Percentiles rank a stretch among this genome's conserved stretches.
Evolutionary conservation across 1,140 invertebrate genomes (phyloP).

Genomic region (Choristoneura fumiferana): DNA sequence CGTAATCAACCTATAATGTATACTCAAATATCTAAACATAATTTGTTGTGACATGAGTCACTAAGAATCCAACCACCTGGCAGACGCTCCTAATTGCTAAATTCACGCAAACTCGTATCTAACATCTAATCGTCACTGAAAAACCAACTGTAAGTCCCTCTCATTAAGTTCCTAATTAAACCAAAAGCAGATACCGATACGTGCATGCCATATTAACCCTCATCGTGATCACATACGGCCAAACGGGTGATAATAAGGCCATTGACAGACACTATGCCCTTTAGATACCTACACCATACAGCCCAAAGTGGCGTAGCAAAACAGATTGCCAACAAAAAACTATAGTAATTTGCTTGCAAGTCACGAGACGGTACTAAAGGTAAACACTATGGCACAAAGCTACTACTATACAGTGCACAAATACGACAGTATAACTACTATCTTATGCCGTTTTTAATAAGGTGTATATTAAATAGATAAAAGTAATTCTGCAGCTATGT

Average conservation of each 20-base stretch:
- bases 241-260: neutral
- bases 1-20: too few relatives aligned
- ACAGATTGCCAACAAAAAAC: conserved; percentile 12
- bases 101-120: too few relatives aligned
- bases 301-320: neutral
- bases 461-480: too few relatives aligned
- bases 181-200: too few relatives aligned
- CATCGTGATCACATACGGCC: neutral
- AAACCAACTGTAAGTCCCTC: too few relatives aligned
- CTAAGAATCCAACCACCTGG: too few relatives aligned
- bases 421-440: neutral
- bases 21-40: too few relatives aligned
- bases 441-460: neutral
- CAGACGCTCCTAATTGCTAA: too few relatives aligned
- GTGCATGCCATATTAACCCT: too few relatives aligned
- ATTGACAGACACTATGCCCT: neutral
- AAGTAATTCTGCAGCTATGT: neutral
- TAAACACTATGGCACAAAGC: neutral
- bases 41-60: too few relatives aligned
- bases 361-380: conserved; percentile 9
- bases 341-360: neutral
- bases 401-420: neutral
- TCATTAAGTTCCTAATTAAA: too few relatives aligned
- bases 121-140: too few relatives aligned
- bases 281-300: neutral